phyloP scores from a whole-genome alignment of 2,888 invertebrate species.

The Apamea anceps region DNA sequence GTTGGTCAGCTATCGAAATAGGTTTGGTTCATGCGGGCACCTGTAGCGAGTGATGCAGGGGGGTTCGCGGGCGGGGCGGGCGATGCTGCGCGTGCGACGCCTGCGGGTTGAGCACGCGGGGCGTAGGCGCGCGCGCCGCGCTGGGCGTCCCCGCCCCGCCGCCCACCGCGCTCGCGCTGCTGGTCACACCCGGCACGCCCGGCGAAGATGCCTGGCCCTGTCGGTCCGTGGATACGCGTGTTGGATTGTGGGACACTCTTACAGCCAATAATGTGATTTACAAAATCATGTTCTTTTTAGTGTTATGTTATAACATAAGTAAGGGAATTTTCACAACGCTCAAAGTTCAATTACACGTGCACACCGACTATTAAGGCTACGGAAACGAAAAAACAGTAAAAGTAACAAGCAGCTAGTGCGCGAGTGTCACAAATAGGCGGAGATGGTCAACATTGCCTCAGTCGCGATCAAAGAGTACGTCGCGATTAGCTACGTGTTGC shows the following conservation, averaged over 20 bases:
- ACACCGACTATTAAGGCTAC: constrained; percentile 8
- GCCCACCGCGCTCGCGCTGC: constrained; percentile 48
- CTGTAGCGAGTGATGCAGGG: constrained; percentile 73
- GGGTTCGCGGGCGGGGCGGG: constrained; percentile 78
- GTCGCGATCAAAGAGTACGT: too few relatives aligned
- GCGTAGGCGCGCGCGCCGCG: constrained; percentile 64
- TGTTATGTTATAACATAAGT: neutral
- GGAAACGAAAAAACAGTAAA: neutral
- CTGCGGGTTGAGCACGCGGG: constrained; percentile 82
- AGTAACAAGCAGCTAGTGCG: neutral
- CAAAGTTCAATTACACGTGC: constrained; percentile 12
- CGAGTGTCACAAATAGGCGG: neutral
- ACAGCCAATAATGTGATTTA: neutral
- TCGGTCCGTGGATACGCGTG: constrained; percentile 17
- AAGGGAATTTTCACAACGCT: neutral
- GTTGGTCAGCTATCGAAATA: neutral
- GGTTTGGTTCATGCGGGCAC: constrained; percentile 57
- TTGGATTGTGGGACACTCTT: constrained; percentile 17
- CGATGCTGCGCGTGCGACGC: constrained; percentile 79
- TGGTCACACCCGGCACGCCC: constrained; percentile 76
- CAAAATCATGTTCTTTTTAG: neutral
- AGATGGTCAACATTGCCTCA: neutral
- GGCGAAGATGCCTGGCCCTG: constrained; percentile 48
- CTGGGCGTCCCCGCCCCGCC: constrained; percentile 41
- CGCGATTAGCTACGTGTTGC: neutral